Base-by-base conservation (phyloP, 2,113 vertebrate species). In the Pterocles burchelli region DNA sequence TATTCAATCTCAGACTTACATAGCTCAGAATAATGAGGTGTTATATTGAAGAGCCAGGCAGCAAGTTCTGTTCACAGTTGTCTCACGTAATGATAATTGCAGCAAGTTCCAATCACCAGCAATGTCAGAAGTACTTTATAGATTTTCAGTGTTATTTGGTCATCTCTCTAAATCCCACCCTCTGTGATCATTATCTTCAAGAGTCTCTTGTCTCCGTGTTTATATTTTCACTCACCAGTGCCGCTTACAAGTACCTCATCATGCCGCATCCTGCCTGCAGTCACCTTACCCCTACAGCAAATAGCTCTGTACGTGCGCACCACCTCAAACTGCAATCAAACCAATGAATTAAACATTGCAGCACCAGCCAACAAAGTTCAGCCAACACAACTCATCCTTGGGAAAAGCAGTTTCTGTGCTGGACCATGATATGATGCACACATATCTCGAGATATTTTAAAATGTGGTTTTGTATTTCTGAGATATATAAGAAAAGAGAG, bases 41-140 rank as follows among this genome's bases (percentile, higher is more conserved):
- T 73, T 70, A 15, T 3, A 79, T 76, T 89, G 34, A 89, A 85
- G 33, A 94, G 24, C 45, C 1, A 3, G 43, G 63, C 58, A 83
- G 54, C 33, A 61, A 92, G 25, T 63, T 76, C 74, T 83, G 17
- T 33, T 90, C 90, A 70, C 45, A 66, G 36, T 80, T 85, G 20
- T 59, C 65, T 92, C 80, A 21, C 11, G 34, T 68, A 31, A 73
- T 51, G 66, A 55, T 86, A 93, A 83, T 63, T 88, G 38, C 85
- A 79, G 70, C 68, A 81, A 92, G 71, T 87, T 92, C 66, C 88
- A 90, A 70, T 78, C 89, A 88, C 72, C 1, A 17, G 21, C 58
- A 91, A 67, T 62, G 57, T 95, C 91, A 93, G 67, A 96, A 94
- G 89, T 85, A 67, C 89, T 91, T 91, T 75, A 59, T 26, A 75